A percentile compares a stretch with the other conserved stretches of the same genome.
These are phyloP conservation scores for Drosophila testacea DNA, from an alignment of 2,888 invertebrate genomes.

Conservation along the genomic window DNA sequence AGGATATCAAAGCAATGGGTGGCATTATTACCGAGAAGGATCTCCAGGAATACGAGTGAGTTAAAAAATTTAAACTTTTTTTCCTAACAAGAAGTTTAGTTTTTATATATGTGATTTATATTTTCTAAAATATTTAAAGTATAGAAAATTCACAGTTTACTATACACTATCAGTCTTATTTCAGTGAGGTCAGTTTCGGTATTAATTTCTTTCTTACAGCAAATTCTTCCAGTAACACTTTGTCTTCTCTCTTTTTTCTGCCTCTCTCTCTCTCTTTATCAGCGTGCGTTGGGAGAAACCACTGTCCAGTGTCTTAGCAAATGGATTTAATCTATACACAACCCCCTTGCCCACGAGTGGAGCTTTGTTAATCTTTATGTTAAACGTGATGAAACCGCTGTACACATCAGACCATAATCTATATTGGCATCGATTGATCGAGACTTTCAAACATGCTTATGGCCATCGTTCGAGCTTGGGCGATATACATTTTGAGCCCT, in stretches of 20 bases:
- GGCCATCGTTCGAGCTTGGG: constrained; percentile 94
- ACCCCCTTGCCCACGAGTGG: constrained; percentile 95
- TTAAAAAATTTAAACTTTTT: neutral
- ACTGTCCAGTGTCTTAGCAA: constrained; percentile 86
- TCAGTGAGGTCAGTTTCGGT: neutral
- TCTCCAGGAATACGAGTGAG: constrained; percentile 89
- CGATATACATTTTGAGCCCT: constrained; percentile 87
- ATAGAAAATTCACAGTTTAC: too few species aligned
- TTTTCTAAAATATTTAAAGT: too few species aligned
- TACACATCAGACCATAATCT: constrained; percentile 62
- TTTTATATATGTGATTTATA: too few species aligned
- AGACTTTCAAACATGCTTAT: constrained; percentile 96
- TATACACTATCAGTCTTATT: too few species aligned
- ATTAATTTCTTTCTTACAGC: neutral
- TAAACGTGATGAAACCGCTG: constrained; percentile 90
- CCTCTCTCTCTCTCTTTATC: neutral
- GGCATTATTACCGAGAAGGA: constrained; percentile 93
- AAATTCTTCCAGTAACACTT: neutral
- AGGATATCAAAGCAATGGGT: constrained; percentile 89
- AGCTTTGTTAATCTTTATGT: constrained; percentile 91
- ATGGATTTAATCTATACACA: constrained; percentile 90
- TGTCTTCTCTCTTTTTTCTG: neutral
- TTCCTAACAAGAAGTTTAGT: neutral
- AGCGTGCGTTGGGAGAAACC: constrained; percentile 88
- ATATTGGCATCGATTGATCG: constrained; percentile 92